Evolutionary conservation across 1,140 invertebrate genomes (phyloP).

Genomic region (Drosophila mayri): DNA sequence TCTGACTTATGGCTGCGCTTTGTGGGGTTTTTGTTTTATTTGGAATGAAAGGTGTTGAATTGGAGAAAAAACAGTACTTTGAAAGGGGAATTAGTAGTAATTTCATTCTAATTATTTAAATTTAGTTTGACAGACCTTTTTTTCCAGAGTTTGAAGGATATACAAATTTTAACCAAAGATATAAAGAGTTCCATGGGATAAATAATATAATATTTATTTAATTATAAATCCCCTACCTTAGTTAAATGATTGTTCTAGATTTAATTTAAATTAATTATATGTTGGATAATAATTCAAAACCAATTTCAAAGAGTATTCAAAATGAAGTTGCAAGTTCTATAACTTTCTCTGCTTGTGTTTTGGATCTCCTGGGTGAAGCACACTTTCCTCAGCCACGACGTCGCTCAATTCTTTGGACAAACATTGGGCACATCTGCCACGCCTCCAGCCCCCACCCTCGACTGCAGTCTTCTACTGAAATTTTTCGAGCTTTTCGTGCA

Average conservation of each 20-base stretch:
- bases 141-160: background rate
- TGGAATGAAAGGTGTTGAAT: background rate
- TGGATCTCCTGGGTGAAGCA: constrained; percentile 21
- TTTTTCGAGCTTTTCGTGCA: constrained; percentile 75
- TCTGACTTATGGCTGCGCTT: background rate
- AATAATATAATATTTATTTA: background rate
- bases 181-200: too few species aligned
- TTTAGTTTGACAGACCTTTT: too few species aligned
- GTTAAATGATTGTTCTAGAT: background rate
- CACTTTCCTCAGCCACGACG: constrained; percentile 9
- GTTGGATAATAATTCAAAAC: background rate
- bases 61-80: background rate
- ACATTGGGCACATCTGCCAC: constrained; percentile 50
- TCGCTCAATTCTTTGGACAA: constrained; percentile 77
- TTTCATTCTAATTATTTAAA: background rate
- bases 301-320: constrained; percentile 19
- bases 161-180: background rate
- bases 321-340: background rate
- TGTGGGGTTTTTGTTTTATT: background rate
- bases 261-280: background rate
- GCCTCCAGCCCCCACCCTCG: constrained; percentile 27
- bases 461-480: constrained; percentile 44
- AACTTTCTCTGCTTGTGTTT: constrained; percentile 26
- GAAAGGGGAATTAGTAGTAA: too few species aligned
- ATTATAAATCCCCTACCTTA: background rate